Percentiles rank a stretch among this genome's conserved stretches.
Conservation (phyloP, 2,888 invertebrate genomes). For the Ceramica pisi region DNA sequence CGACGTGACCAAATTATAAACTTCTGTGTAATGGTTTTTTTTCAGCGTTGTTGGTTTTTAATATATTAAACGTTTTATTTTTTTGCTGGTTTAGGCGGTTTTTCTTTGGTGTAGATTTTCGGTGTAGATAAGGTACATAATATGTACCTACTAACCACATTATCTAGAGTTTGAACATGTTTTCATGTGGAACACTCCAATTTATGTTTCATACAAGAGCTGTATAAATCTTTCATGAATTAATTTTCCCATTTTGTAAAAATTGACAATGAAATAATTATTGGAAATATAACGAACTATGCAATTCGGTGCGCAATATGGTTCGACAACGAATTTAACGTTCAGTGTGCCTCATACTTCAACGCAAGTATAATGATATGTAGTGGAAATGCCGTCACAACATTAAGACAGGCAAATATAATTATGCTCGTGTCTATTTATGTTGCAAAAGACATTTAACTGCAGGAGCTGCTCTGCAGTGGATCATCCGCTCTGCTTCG, state of each 20-base stretch:
- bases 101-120: conserved; percentile 1
- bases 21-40: conserved; percentile 68
- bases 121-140: neutral
- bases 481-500: neutral
- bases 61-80: conserved; percentile 63
- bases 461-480: neutral
- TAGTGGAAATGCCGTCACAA: neutral
- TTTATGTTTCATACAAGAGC: conserved; percentile 19
- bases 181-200: neutral
- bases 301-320: conserved; percentile 14
- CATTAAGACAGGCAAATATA: neutral
- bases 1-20: conserved; percentile 71
- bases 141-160: too few species aligned
- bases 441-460: neutral
- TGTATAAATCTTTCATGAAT: conserved; percentile 29
- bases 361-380: neutral
- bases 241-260: conserved; percentile 37
- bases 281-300: conserved; percentile 46
- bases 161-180: neutral
- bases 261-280: conserved; percentile 50
- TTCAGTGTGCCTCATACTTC: neutral
- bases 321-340: conserved; percentile 7
- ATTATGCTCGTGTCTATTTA: too few species aligned
- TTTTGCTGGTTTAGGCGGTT: conserved; percentile 24
- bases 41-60: conserved; percentile 69